Base-by-base conservation (phyloP, 2,113 vertebrate species). In the Pyxicephalus adspersus region DNA sequence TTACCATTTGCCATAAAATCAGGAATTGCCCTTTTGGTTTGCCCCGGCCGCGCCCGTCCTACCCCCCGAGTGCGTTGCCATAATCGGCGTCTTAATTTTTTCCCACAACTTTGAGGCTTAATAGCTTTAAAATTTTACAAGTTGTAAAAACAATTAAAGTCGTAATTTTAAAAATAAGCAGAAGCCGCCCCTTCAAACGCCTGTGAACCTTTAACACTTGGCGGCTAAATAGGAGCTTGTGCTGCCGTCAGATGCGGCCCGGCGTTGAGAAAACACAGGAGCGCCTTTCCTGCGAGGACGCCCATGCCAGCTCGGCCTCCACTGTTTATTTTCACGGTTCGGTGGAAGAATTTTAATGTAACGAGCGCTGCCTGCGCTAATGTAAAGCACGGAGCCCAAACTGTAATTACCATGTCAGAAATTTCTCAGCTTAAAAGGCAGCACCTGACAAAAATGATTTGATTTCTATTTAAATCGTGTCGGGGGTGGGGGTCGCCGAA, bases 261-360 rank as follows among this genome's bases (percentile, higher is more conserved):
- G 76, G 83, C 75, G 67, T 90, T 98, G 97, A 98, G 91, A 91
- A 95, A 95, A 92, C 86, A 83, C 97, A 98, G 96, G 94, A 92
- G 89, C 91, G 86, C 38, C 38, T 45, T 45, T 89, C 92, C 94
- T 92, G 92, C 85, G 93, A 94, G 92, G 94, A 92, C 91, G 94
- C 93, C 92, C 94, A 94, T 96, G 95, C 94, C 95, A 95, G 90
- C 92, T 94, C 34, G 92, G 92, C 93, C 93, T 94, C 90, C 90
- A 90, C 96, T 98, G 96, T 98, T 97, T 98, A 98, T 98, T 98
- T 98, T 98, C 95, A 96, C 93, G 91, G 87, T 95, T 94, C 95
- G 94, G 94, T 95, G 90, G 93, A 96, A 94, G 95, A 97, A 97
- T 98, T 96, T 96, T 93, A 95, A 97, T 96, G 96, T 95, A 96